Base-by-base conservation (phyloP, 2,888 invertebrate genomes). In the Xestia ashworthii region DNA sequence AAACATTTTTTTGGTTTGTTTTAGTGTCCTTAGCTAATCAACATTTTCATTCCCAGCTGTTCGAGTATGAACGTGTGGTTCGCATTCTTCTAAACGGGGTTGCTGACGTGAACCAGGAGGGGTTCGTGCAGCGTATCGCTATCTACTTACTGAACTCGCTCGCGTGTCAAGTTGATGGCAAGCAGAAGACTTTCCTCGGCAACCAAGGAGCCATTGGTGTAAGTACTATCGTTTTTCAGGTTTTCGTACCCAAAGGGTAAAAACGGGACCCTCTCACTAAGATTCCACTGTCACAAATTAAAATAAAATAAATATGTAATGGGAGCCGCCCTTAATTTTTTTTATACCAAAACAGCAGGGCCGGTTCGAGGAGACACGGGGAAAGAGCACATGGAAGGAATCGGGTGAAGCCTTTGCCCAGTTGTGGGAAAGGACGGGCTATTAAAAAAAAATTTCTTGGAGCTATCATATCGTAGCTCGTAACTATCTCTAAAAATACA, bases 111-210 rank as follows among this genome's bases (percentile, higher is more conserved):
- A 98, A 98, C 89, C 98, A 98, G 89, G 99, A 99, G 93, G 98
- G 98, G 60, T 99, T 99, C 93, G 99, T 99, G 16, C 99, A 99
- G 93, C 97, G 99, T 84, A 99, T 99, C 90, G 99, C 99, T 41
- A 99, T 99, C 89, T 99, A 99, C 95, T 97, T 99, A 87, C 97
- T 99, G 75, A 99, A 99, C 95, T 99, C 99, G 0, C 97, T 99
- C 86, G 99, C 99, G 11, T 99, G 99, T 94, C 99, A 99, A 95
- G 99, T 99, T 14, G 99, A 99, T 92, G 99, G 99, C 41, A 97
- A 97, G 78, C 99, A 99, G 93, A 99, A 99, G 93, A 97, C 98
- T 70, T 98, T 99, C 90, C 97, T 99, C 53, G 99, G 99, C 68
- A 98, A 98, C 94, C 97, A 99, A 75, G 99, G 99, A 78, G 99